Base-by-base conservation (phyloP, 1,140 invertebrate species). In the Scaptomyza graminum region DNA sequence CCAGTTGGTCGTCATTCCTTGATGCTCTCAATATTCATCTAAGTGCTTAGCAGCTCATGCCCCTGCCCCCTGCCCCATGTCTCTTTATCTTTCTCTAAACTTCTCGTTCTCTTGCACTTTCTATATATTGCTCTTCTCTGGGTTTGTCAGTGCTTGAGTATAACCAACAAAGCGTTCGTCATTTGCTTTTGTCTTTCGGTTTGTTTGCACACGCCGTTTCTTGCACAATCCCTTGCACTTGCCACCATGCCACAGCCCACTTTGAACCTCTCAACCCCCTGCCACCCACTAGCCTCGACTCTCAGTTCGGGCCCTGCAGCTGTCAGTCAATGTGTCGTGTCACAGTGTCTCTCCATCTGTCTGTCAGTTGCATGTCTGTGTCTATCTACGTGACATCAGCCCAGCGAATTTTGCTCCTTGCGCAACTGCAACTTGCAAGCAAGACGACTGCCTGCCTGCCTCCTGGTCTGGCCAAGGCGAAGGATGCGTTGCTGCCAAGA, bases 311-410 rank as follows among this genome's bases (percentile, higher is more conserved):
- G 70, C 81, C 87, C 83, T 90, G 84, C 76, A 88, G 87, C 88
- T 90, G 88, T 90, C 88, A 90, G 88, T 90, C 88, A 90, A 89
- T 90, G 88, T 90, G 88, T 90, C 84, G 84, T 89, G 85, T 89
- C 85, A 90, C 84, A 89, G 74, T 90, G 88, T 88, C 88, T 90
- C 79, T 90, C 79, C 88, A 90, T 80, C 88, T 90, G 87, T 88
- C 83, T 90, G 88, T 90, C 88, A 90, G 74, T 84, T 83, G 83
- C 88, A 90, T 89, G 79, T 84, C 83, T 84, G 57, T 88, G 79
- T 89, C 84, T 89, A 83, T 89, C 88, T 88, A 90, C 88, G 88
- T 90, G 88, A 90, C 88, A 90, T 90, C 88, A 88, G 71, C 68
- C 70, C 62, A 74, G 74, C 68, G 74, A 79, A 68, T 59, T 64